These are phyloP conservation scores for Ellobius talpinus DNA, from an alignment of 2,113 vertebrate genomes.

Conservation along the genomic window DNA sequence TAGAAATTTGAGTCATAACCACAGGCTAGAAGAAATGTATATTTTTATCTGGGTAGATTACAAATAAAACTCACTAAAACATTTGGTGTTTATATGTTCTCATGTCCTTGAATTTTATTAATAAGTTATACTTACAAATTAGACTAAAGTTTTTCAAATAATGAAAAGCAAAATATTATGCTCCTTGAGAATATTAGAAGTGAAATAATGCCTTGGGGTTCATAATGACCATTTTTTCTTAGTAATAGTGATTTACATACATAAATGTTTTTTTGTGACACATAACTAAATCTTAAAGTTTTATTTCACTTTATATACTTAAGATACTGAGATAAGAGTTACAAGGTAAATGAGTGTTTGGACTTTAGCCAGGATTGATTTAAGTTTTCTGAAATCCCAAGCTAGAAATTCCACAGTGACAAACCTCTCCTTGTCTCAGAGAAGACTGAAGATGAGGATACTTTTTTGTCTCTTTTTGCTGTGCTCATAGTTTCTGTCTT, in stretches of 20 bases:
- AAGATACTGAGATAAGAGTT: not conserved
- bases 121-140: not conserved
- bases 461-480: not conserved
- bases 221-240: not conserved
- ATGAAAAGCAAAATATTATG: slow-evolving; percentile 3
- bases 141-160: slow-evolving; percentile 21
- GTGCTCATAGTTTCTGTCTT: not conserved
- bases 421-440: not conserved
- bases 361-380: not conserved
- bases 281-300: slow-evolving; percentile 13
- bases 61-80: slow-evolving; percentile 54
- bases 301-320: not conserved
- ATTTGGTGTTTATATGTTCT: not conserved
- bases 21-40: not conserved
- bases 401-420: not conserved
- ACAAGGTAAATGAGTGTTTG: not conserved
- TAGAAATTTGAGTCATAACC: not conserved
- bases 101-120: not conserved
- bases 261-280: not conserved
- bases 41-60: not conserved
- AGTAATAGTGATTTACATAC: not conserved
- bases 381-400: not conserved
- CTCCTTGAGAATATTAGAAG: not conserved
- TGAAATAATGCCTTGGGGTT: not conserved
- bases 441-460: not conserved